Base-by-base conservation (phyloP, 2,888 invertebrate species). In the Pandemis cinnamomeana region DNA sequence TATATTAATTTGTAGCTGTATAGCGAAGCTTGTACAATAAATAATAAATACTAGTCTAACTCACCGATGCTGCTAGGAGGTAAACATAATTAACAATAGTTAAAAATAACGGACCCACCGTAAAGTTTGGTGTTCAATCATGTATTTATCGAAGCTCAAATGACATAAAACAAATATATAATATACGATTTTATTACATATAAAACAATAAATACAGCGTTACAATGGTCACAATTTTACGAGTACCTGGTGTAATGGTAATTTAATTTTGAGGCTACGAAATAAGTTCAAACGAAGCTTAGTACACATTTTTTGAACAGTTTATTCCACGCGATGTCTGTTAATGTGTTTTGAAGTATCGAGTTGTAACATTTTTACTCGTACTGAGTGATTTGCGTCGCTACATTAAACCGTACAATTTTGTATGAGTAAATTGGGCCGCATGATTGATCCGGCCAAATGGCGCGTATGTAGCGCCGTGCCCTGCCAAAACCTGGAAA, bases 381-480 rank as follows among this genome's bases (percentile, higher is more conserved):
- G 80, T 79, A 81, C 77, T 76, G 81, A 82, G 79, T 77, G 81
- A 80, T 84, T 83, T 80, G 82, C 81, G 80, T 79, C 83, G 83
- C 80, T 81, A 81, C 86, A 86, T 88, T 87, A 80, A 82, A 80
- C 83, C 77, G 77, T 80, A 80, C 82, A 84, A 83, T 81, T 82
- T 81, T 78, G 81, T 80, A 79, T 77, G 82, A 83, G 81, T 81
- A 83, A 83, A 82, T 82, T 81, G 80, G 74, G 71, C 77, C 79
- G 79, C 82, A 81, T 85, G 86, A 88, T 87, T 87, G 88, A 87
- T 88, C 82, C 81, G 72, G 80, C 80, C 83, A 83, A 87, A 87
- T 84, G 85, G 79, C 80, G 82, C 86, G 83, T 83, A 71, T 51
- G 58, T 62, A 53, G 53, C 46, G 36, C 73, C 76, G 77, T 77